A percentile compares a stretch with the other conserved stretches of the same genome.
Conservation (phyloP, 2,888 invertebrate genomes). For the Chouioia cunea region DNA sequence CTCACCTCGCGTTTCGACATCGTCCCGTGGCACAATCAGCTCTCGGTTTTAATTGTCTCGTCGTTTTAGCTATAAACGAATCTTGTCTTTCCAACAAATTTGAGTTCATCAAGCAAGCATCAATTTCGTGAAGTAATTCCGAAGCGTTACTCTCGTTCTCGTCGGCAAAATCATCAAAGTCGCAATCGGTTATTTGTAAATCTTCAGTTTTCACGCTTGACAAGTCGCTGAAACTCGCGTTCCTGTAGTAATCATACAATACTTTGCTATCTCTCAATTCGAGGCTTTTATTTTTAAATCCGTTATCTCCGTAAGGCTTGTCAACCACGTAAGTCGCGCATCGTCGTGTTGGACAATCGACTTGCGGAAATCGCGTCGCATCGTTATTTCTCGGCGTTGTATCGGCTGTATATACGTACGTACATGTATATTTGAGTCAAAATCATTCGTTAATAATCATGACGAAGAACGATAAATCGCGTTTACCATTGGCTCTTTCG, state of each 20-base stretch:
- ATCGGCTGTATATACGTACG: too few relatives aligned
- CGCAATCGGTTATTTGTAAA: slow-evolving; percentile 2
- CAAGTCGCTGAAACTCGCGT: slow-evolving; percentile 27
- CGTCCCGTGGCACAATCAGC: neutral
- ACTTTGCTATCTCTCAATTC: neutral
- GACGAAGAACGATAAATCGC: neutral
- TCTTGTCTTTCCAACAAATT: neutral
- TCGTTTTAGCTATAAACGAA: neutral
- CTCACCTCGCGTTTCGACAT: slow-evolving; percentile 30
- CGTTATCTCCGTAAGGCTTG: neutral
- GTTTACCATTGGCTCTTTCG: neutral
- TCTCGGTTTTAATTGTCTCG: neutral
- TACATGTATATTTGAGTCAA: neutral
- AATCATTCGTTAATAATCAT: neutral
- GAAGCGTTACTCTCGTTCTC: slow-evolving; percentile 45
- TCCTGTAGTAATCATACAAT: slow-evolving; percentile 25
- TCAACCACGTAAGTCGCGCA: slow-evolving; percentile 43
- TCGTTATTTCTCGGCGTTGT: too few relatives aligned
- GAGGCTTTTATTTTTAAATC: slow-evolving; percentile 23
- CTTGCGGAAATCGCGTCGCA: too few relatives aligned
- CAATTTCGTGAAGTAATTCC: slow-evolving; percentile 40
- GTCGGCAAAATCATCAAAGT: slow-evolving; percentile 16
- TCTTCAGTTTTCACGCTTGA: slow-evolving; percentile 30
- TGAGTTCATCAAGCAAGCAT: neutral
- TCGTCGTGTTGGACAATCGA: slow-evolving; percentile 4